These are phyloP conservation scores for Drosophila prosaltans DNA, from an alignment of 1,140 invertebrate species.

Conservation along the genomic window DNA sequence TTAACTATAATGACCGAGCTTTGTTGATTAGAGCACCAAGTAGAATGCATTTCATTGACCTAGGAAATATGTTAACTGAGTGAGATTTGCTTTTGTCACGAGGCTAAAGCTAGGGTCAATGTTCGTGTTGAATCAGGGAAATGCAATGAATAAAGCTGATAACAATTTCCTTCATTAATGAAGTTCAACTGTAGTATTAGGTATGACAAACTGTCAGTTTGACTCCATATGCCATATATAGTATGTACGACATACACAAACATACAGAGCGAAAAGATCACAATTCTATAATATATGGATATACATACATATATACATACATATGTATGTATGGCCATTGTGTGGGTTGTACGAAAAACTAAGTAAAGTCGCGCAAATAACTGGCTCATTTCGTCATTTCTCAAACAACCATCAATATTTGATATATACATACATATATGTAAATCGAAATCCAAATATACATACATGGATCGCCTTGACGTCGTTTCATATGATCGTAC, in stretches of 20 bases:
- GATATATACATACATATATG: constrained; percentile 36
- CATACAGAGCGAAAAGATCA: constrained; percentile 29
- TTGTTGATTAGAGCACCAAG: too few relatives aligned
- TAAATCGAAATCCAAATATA: constrained; percentile 48
- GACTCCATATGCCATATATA: constrained; percentile 10
- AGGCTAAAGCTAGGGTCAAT: too few relatives aligned
- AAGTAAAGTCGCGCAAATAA: constrained; percentile 72
- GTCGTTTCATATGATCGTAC: constrained; percentile 23
- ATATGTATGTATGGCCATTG: constrained; percentile 22
- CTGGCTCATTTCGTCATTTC: constrained; percentile 75
- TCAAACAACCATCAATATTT: constrained; percentile 67
- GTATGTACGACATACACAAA: constrained; percentile 16
- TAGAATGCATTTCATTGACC: too few relatives aligned
- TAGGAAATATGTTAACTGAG: too few relatives aligned
- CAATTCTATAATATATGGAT: constrained; percentile 41
- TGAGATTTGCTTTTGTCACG: too few relatives aligned
- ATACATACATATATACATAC: constrained; percentile 12
- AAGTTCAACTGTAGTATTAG: constrained; percentile 32
- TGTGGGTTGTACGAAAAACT: constrained; percentile 52
- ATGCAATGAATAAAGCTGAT: too few relatives aligned
- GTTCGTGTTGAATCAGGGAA: too few relatives aligned
- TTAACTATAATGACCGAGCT: too few relatives aligned
- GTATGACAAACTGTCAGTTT: constrained; percentile 32
- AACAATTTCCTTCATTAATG: constrained; percentile 11
- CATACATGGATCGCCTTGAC: constrained; percentile 51